A percentile compares a stretch with the other conserved stretches of the same genome.
Evolutionary conservation across 2,888 invertebrate genomes (phyloP).

Genomic region (Tineola bisselliella): DNA sequence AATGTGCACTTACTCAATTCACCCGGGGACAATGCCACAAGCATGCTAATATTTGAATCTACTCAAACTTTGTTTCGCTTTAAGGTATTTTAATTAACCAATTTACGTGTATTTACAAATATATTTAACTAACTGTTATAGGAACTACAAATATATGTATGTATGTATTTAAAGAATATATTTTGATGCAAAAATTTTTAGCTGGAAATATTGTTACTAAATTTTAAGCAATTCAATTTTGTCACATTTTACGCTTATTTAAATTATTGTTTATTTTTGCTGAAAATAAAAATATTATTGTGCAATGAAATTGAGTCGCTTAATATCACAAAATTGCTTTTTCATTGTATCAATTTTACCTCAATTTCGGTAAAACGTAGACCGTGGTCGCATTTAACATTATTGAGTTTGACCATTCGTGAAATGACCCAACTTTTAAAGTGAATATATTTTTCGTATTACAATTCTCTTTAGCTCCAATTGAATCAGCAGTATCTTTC

Average conservation of each 20-base stretch:
- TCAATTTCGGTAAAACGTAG: neutral
- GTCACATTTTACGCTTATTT: too few relatives aligned
- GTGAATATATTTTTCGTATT: neutral
- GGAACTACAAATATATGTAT: too few relatives aligned
- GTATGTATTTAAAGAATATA: too few relatives aligned
- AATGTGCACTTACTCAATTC: constrained; percentile 2
- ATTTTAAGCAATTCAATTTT: too few relatives aligned
- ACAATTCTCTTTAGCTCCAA: too few relatives aligned
- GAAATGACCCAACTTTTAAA: neutral
- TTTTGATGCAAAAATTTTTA: too few relatives aligned
- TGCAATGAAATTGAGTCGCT: neutral
- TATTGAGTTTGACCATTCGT: constrained; percentile 8
- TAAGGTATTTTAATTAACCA: neutral
- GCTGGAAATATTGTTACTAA: too few relatives aligned
- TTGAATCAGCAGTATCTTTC: too few relatives aligned
- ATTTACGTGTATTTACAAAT: too few relatives aligned
- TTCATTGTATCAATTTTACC: neutral
- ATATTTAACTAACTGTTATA: too few relatives aligned
- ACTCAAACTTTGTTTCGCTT: neutral
- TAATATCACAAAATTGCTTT: neutral
- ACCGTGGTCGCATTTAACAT: constrained; percentile 1
- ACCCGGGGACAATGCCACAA: neutral
- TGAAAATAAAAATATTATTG: neutral
- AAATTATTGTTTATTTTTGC: neutral
- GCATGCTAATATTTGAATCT: neutral